Evolutionary conservation across 2,797 vertebrate genomes (phyloP), one percentile per base, ranked within the genome.

Genomic region (Betta splendens): DNA sequence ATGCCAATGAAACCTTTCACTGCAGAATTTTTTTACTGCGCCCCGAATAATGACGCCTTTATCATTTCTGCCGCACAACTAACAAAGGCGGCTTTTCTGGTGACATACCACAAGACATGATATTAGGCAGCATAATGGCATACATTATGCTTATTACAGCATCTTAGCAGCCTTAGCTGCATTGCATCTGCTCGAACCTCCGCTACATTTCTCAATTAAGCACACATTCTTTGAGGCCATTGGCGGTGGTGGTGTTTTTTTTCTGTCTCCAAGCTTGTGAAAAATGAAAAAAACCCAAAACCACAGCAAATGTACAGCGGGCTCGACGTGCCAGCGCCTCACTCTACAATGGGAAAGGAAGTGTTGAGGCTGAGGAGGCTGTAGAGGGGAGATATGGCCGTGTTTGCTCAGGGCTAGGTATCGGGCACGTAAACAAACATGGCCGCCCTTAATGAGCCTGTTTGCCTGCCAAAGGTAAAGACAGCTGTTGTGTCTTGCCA

Each of bases 391-490:
- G 89, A 91, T 90, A 91, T 80, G 88, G 77, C 75, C 40, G 31
- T 91, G 89, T 90, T 90, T 91, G 90, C 89, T 89, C 69, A 89
- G 69, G 87, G 89, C 89, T 89, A 86, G 87, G 87, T 90, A 90
- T 91, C 81, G 48, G 85, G 89, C 89, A 87, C 86, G 83, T 89
- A 91, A 90, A 90, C 87, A 91, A 91, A 91, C 89, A 90, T 87
- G 88, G 85, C 81, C 16, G 65, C 85, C 73, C 83, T 89, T 91
- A 91, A 91, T 90, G 87, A 90, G 86, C 76, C 86, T 90, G 89
- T 90, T 90, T 92, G 84, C 84, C 89, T 89, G 89, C 89, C 87
- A 89, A 90, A 90, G 86, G 90, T 91, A 90, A 91, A 91, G 89
- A 91, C 88, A 90, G 91, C 91, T 91, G 91, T 87, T 90, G 88